phyloP scores from a whole-genome alignment of 2,797 vertebrate species.

The Centroberyx gerrardi region DNA sequence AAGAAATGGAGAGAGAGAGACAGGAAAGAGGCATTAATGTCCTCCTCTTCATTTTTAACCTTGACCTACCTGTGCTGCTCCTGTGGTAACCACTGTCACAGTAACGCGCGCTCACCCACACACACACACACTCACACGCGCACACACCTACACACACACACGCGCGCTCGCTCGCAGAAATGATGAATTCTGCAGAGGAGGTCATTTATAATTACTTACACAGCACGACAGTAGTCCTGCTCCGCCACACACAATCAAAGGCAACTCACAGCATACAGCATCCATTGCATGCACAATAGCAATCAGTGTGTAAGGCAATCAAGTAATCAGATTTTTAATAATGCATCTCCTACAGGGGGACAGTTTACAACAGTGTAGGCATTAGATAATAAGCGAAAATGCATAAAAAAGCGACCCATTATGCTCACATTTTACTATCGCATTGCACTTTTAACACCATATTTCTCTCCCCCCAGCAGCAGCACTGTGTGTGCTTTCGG shows the following conservation, averaged over 20 bases:
- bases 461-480: constrained; percentile 12
- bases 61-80: constrained; percentile 66
- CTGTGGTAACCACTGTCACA: constrained; percentile 16
- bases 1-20: constrained; percentile 28
- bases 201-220: constrained; percentile 78
- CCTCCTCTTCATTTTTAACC: constrained; percentile 66
- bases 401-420: constrained; percentile 6
- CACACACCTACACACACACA: constrained; percentile 4
- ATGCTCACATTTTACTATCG: constrained; percentile 16
- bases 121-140: constrained; percentile 20
- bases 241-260: constrained; percentile 61
- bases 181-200: constrained; percentile 67
- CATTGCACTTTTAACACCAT: constrained; percentile 40
- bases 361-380: constrained; percentile 33
- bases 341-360: constrained; percentile 48
- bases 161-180: constrained; percentile 12
- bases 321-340: constrained; percentile 64
- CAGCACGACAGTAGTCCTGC: constrained; percentile 63
- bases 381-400: constrained; percentile 46
- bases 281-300: constrained; percentile 43
- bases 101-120: neutral
- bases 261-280: constrained; percentile 35
- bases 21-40: constrained; percentile 44
- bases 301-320: constrained; percentile 63
- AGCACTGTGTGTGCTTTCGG: constrained; percentile 13